Evolutionary conservation across 2,113 vertebrate genomes (phyloP).

Genomic region (Perca flavescens): DNA sequence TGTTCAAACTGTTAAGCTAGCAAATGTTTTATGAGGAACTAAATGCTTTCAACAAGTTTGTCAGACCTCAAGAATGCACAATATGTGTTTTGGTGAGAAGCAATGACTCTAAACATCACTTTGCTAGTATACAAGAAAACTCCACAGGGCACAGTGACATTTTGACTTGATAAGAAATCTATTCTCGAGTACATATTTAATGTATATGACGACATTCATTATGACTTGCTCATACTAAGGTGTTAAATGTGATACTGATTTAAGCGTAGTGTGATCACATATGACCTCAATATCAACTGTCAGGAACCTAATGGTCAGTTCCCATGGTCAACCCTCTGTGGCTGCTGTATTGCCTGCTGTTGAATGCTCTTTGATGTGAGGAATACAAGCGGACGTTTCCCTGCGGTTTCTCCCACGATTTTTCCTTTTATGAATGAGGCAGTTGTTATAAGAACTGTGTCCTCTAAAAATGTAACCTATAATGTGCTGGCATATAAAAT

Average conservation of each 20-base stretch:
- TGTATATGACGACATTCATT: too few relatives aligned
- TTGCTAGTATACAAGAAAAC: too few relatives aligned
- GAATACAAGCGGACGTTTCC: conserved; percentile 27
- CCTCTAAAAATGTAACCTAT: conserved; percentile 13
- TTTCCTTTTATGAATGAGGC: conserved; percentile 15
- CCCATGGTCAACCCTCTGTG: not conserved
- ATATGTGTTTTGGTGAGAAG: not conserved
- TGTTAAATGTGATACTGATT: too few relatives aligned
- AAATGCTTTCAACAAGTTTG: too few relatives aligned
- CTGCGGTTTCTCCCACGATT: not conserved
- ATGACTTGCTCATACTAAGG: too few relatives aligned
- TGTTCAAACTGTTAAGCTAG: too few relatives aligned
- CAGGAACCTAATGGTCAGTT: conserved; percentile 9
- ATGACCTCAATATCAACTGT: too few relatives aligned
- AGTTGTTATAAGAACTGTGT: conserved; percentile 13
- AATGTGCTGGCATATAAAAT: not conserved
- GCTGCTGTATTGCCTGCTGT: conserved; percentile 56
- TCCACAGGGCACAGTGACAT: not conserved
- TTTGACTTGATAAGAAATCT: not conserved
- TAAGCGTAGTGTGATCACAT: too few relatives aligned
- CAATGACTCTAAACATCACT: too few relatives aligned
- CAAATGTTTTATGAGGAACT: not conserved
- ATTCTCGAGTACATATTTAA: too few relatives aligned
- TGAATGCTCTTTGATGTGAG: conserved; percentile 54
- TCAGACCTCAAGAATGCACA: too few relatives aligned